Evolutionary conservation across 2,888 invertebrate species (phyloP).

Genomic region (Phragmatobia fuliginosa): DNA sequence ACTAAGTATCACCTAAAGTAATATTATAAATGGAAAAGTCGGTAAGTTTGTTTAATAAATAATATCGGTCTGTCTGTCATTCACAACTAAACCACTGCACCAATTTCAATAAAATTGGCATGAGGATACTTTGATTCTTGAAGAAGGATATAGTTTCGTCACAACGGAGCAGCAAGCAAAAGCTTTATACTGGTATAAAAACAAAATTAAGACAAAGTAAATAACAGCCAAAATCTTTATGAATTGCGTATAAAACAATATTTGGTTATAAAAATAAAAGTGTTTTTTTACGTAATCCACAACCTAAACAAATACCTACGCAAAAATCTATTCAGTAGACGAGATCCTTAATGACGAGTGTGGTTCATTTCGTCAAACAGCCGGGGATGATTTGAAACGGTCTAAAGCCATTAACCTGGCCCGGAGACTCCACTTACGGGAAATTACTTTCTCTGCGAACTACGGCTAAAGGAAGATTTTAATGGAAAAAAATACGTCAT

Average conservation of each 20-base stretch:
- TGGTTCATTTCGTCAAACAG: conserved; percentile 48
- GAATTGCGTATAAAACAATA: not conserved
- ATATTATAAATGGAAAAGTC: too few relatives aligned
- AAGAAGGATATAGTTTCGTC: too few relatives aligned
- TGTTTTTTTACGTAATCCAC: not conserved
- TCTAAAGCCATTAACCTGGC: conserved; percentile 58
- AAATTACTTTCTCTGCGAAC: conserved; percentile 64
- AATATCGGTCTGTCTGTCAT: too few relatives aligned
- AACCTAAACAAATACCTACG: conserved; percentile 1
- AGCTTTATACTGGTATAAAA: not conserved
- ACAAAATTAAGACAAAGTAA: not conserved
- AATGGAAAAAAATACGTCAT: conserved; percentile 51
- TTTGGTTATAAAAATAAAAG: not conserved
- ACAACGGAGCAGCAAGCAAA: too few relatives aligned
- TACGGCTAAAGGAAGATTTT: conserved; percentile 52
- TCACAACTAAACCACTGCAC: too few relatives aligned
- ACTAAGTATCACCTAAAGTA: too few relatives aligned
- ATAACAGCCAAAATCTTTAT: not conserved
- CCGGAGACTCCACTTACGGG: conserved; percentile 56
- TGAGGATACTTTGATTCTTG: too few relatives aligned
- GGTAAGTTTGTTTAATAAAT: too few relatives aligned
- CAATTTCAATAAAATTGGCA: too few relatives aligned
- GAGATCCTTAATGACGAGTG: conserved; percentile 15
- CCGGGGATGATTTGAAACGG: conserved; percentile 43
- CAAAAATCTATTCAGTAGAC: not conserved